These are phyloP conservation scores for Larimichthys crocea DNA, from an alignment of 2,113 vertebrate genomes.

Conservation along the genomic window DNA sequence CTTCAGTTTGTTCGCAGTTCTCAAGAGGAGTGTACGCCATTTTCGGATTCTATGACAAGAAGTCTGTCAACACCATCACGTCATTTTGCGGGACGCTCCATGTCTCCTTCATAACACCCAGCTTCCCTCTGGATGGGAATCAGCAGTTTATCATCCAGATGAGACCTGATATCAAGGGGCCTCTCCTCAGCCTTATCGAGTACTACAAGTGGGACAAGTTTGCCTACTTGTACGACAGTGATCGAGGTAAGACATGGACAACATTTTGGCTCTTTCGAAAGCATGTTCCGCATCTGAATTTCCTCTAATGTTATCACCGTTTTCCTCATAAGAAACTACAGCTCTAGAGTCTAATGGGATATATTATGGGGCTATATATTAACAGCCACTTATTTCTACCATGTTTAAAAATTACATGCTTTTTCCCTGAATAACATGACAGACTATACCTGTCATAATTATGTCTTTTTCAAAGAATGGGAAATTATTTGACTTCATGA, in stretches of 20 bases:
- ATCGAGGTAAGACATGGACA: slow-evolving; percentile 88
- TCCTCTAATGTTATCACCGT: not conserved
- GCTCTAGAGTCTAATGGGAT: not conserved
- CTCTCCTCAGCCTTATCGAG: slow-evolving; percentile 97
- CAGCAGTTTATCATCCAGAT: slow-evolving; percentile 99
- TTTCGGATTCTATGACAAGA: slow-evolving; percentile 99
- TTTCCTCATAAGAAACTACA: not conserved
- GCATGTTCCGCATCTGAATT: not conserved
- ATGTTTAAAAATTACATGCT: not conserved
- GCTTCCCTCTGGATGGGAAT: slow-evolving; percentile 96
- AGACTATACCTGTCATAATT: not conserved
- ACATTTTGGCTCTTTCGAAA: not conserved
- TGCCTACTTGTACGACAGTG: slow-evolving; percentile 98
- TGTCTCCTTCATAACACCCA: slow-evolving; percentile 98
- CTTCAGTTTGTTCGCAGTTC: slow-evolving; percentile 98
- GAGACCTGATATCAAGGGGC: slow-evolving; percentile 98
- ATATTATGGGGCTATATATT: not conserved
- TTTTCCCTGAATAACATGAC: not conserved
- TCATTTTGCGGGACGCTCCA: slow-evolving; percentile 98
- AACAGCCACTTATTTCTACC: not conserved
- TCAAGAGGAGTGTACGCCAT: slow-evolving; percentile 99
- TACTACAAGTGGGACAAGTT: slow-evolving; percentile 99
- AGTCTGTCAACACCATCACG: slow-evolving; percentile 99
- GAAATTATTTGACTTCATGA: not conserved
- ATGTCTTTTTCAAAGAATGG: not conserved